Conservation (phyloP, 37 sponge, comb jelly and placozoan species). For the Oopsacas minuta region DNA sequence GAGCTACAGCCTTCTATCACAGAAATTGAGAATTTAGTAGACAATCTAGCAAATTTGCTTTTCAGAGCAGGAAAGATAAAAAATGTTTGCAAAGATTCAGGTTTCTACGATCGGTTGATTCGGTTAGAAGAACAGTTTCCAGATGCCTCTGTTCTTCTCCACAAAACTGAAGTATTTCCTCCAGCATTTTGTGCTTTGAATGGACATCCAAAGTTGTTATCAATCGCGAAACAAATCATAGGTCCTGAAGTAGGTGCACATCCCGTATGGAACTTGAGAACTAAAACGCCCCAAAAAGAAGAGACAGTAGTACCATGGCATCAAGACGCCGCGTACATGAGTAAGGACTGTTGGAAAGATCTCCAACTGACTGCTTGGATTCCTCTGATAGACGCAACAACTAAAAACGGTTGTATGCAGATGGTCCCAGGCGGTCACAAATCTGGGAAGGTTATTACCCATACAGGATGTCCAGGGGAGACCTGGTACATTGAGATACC, state of each 20-base stretch:
- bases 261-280: constrained; percentile 70
- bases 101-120: constrained; percentile 52
- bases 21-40: constrained; percentile 46
- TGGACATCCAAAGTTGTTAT: constrained; percentile 51
- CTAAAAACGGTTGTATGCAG: constrained; percentile 70
- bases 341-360: constrained; percentile 23
- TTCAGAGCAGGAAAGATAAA: constrained; percentile 36
- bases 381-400: constrained; percentile 69
- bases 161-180: constrained; percentile 47
- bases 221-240: constrained; percentile 56
- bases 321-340: constrained; percentile 81
- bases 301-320: constrained; percentile 78
- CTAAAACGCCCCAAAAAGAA: constrained; percentile 63
- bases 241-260: constrained; percentile 72
- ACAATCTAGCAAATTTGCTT: constrained; percentile 44
- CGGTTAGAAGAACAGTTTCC: constrained; percentile 58
- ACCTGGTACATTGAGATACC: constrained; percentile 72
- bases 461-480: constrained; percentile 69
- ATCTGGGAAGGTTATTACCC: constrained; percentile 47
- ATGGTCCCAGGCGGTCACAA: constrained; percentile 56
- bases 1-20: constrained; percentile 47
- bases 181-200: constrained; percentile 39
- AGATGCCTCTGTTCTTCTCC: constrained; percentile 50
- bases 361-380: constrained; percentile 73
- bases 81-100: constrained; percentile 42